Evolutionary conservation across 2,113 vertebrate species (phyloP).

Genomic region (Puntigrus tetrazona): DNA sequence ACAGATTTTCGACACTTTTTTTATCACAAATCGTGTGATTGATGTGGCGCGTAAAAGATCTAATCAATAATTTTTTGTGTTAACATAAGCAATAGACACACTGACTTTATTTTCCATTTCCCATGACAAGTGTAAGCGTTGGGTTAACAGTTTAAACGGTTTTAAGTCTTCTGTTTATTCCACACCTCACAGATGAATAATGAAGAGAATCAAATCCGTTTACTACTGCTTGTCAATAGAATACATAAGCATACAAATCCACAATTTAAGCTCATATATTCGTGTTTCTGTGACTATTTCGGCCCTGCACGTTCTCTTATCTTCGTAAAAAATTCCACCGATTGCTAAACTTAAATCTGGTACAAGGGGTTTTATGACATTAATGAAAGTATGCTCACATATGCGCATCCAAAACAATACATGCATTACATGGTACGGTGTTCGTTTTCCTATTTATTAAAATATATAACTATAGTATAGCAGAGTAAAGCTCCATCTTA

Average conservation of each 20-base stretch:
- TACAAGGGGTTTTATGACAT: background rate
- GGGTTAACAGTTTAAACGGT: too few species aligned
- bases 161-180: background rate
- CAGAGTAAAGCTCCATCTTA: conserved; percentile 57
- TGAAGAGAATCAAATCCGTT: too few species aligned
- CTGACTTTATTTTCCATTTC: background rate
- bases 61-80: background rate
- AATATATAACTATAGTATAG: background rate
- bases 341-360: background rate
- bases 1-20: too few species aligned
- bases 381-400: background rate
- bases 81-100: background rate
- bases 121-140: background rate
- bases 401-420: background rate
- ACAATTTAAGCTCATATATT: too few species aligned
- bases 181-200: background rate
- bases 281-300: too few species aligned
- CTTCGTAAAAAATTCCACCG: background rate
- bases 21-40: background rate
- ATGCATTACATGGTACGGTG: background rate
- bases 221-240: too few species aligned
- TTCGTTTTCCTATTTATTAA: background rate
- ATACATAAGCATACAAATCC: background rate
- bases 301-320: too few species aligned
- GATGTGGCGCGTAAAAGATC: background rate